These are phyloP conservation scores for Ectropis crepuscularia DNA, from an alignment of 2,888 invertebrate genomes.

Conservation along the genomic window DNA sequence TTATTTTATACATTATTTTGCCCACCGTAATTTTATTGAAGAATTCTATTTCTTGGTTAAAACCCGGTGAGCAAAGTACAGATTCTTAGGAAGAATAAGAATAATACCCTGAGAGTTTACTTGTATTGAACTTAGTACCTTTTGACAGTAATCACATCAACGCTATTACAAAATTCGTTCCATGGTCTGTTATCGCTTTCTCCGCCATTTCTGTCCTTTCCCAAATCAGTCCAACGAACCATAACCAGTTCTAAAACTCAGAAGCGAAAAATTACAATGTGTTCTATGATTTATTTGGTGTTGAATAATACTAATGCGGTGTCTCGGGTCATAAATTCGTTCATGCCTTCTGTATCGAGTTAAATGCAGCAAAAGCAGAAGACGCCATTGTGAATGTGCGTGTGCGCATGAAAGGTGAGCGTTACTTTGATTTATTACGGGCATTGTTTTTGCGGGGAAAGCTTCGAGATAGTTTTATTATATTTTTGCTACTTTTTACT, in stretches of 20 bases:
- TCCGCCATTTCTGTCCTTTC: slow-evolving; percentile 41
- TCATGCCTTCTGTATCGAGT: slow-evolving; percentile 59
- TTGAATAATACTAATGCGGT: slow-evolving; percentile 55
- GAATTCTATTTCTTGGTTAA: too few species aligned
- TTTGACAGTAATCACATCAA: not conserved
- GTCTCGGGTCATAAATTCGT: slow-evolving; percentile 76
- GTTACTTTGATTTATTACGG: slow-evolving; percentile 25
- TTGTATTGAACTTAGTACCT: too few species aligned
- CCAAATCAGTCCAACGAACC: slow-evolving; percentile 61
- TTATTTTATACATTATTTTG: too few species aligned
- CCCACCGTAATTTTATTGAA: too few species aligned
- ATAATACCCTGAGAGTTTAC: too few species aligned
- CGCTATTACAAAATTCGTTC: slow-evolving; percentile 30
- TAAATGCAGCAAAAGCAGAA: slow-evolving; percentile 50
- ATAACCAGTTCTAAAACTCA: slow-evolving; percentile 56
- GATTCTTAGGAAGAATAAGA: too few species aligned
- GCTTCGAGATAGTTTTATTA: not conserved
- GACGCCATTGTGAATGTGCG: slow-evolving; percentile 57
- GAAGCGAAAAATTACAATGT: slow-evolving; percentile 61
- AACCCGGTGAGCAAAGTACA: too few species aligned
- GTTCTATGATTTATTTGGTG: slow-evolving; percentile 53
- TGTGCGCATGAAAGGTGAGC: slow-evolving; percentile 51
- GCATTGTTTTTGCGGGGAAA: slow-evolving; percentile 20
- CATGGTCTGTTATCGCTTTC: slow-evolving; percentile 22
- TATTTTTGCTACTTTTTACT: too few species aligned